These are phyloP conservation scores for Mustelus asterias DNA, from an alignment of 2,113 vertebrate species.

Conservation along the genomic window DNA sequence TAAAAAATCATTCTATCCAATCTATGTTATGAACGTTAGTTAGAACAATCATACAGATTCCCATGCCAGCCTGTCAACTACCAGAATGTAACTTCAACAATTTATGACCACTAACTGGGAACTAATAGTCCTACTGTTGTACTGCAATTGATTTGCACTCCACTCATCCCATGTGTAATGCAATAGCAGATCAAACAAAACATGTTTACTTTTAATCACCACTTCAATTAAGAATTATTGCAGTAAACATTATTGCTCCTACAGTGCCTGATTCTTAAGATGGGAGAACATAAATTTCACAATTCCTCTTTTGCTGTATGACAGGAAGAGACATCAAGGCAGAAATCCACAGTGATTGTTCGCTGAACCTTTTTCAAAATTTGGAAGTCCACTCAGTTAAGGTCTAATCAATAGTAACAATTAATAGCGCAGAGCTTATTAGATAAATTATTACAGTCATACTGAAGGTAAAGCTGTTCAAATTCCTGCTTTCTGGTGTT, in stretches of 20 bases:
- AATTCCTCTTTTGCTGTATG: background rate
- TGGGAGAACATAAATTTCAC: background rate
- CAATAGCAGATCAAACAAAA: background rate
- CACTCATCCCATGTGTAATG: background rate
- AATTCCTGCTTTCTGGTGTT: background rate
- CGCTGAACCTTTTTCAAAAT: background rate
- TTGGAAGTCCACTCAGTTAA: background rate
- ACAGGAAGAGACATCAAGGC: background rate
- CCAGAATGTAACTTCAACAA: background rate
- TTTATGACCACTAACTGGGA: background rate
- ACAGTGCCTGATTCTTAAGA: background rate
- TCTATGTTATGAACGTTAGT: background rate
- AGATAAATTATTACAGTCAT: background rate
- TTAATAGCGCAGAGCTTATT: background rate
- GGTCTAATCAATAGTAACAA: background rate
- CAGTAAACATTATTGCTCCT: background rate
- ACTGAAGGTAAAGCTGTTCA: background rate
- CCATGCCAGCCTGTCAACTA: background rate
- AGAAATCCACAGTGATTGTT: background rate
- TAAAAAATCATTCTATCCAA: background rate
- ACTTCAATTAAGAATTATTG: slow-evolving; percentile 13
- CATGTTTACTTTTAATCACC: background rate
- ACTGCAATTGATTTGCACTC: background rate
- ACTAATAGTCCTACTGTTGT: background rate
- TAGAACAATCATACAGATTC: background rate